Base-by-base conservation (phyloP, 2,888 invertebrate species). In the Drosophila vallismaia region DNA sequence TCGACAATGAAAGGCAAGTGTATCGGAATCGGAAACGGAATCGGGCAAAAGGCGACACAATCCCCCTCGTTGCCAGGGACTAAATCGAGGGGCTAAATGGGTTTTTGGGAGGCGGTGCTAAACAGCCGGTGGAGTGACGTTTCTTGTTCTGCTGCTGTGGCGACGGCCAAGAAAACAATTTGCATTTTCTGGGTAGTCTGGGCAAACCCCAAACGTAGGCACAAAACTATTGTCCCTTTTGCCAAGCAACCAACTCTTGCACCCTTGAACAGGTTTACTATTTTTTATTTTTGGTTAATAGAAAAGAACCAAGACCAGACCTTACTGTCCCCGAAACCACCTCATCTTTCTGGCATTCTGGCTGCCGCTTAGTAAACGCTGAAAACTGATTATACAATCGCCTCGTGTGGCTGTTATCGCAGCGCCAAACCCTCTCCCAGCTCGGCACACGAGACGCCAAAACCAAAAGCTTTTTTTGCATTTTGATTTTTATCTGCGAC, bases 151-250 rank as follows among this genome's bases (percentile, higher is more conserved):
- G 57, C 50, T 56, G 38, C 46, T 62, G 55, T 66, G 55, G 58
- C 64, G 73, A 69, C 69, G 75, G 64, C 71, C 60, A 80, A 66
- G 77, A 84, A 81, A 81, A 77, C 75, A 81, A 77, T 81, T 84
- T 77, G 62, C 63, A 70, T 75, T 66, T 73, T 58, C 58, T 19
- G 19, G 19, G 19, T 19, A 19, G 19, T 19, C n/a, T n/a, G 19
- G 19, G 64, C 62, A 74, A 60, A 78, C 4, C 33, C 46, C 53
- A 19, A 33, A 8, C 36, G 14, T 26, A 45, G 38, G 38, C 33
- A 28, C 36, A 49, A 44, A 59, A 46, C 53, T 54, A 24, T 45
- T 14, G 42, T 53, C 48, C 51, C 51, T 68, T 68, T 68, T 44
- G 67, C 68, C 69, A 68, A 69, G 69, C 69, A 69, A 69, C 68